Evolutionary conservation across 1,140 invertebrate species (phyloP).

Genomic region (Trachelipus rathkii): DNA sequence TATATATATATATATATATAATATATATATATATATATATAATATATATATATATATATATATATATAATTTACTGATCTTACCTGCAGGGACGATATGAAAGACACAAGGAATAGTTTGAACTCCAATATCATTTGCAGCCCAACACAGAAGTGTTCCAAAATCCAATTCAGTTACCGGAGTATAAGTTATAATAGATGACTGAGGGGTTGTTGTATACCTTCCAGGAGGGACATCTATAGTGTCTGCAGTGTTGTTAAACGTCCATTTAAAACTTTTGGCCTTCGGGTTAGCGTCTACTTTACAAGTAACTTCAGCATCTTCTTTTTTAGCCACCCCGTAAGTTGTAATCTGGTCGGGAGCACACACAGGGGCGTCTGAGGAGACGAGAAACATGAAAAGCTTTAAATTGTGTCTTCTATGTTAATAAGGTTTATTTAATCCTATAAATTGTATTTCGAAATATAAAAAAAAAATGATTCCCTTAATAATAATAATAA

Average conservation of each 20-base stretch:
- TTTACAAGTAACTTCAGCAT: constrained; percentile 69
- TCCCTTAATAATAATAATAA: too few relatives aligned
- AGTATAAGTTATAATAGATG: constrained; percentile 64
- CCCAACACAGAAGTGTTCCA: constrained; percentile 79
- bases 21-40: too few relatives aligned
- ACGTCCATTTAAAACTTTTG: constrained; percentile 80
- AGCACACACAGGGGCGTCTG: constrained; percentile 80
- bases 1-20: too few relatives aligned
- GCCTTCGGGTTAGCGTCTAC: constrained; percentile 77
- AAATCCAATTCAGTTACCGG: constrained; percentile 76
- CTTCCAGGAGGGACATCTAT: constrained; percentile 66
- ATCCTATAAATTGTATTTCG: too few relatives aligned
- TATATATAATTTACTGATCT: not conserved
- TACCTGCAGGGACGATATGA: constrained; percentile 50
- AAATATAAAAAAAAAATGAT: too few relatives aligned
- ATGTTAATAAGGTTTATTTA: too few relatives aligned
- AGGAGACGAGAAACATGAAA: constrained; percentile 41
- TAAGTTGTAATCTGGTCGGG: constrained; percentile 68
- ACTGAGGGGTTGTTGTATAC: constrained; percentile 53
- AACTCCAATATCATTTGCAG: constrained; percentile 72
- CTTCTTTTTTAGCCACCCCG: constrained; percentile 79
- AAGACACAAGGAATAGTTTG: constrained; percentile 76
- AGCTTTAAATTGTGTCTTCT: too few relatives aligned
- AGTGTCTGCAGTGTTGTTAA: constrained; percentile 79
- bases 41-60: too few relatives aligned